phyloP scores from a whole-genome alignment of 2,888 invertebrate species.

The Melieria picta region DNA sequence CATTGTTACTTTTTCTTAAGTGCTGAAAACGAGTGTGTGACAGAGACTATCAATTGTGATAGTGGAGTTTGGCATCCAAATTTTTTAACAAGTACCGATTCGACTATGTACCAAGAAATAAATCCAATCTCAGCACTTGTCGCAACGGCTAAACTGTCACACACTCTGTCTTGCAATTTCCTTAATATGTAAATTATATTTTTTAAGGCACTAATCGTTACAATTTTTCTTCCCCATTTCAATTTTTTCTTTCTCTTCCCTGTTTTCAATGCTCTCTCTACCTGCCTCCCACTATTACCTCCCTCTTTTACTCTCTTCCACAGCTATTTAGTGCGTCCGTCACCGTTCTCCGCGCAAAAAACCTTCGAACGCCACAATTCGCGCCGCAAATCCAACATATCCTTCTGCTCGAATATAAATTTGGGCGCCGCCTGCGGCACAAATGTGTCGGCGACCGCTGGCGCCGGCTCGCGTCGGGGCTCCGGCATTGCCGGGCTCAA shows the following conservation, averaged over 20 bases:
- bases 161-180: no score
- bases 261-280: not conserved
- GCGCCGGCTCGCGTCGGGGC: conserved; percentile 75
- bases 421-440: conserved; percentile 72
- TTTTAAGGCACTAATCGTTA: no score
- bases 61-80: no score
- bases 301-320: conserved; percentile 45
- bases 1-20: no score
- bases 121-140: no score
- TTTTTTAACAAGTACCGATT: no score
- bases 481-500: conserved; percentile 72
- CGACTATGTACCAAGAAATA: no score
- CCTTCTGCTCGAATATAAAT: conserved; percentile 85
- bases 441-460: conserved; percentile 65
- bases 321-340: conserved; percentile 92
- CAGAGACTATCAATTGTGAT: no score
- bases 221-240: not conserved
- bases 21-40: no score
- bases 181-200: no score
- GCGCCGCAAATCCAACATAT: conserved; percentile 88
- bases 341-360: conserved; percentile 94
- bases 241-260: not conserved
- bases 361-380: conserved; percentile 94
- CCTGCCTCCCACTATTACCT: not conserved
- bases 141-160: no score